Evolutionary conservation across 2,888 invertebrate genomes (phyloP), one percentile per base, ranked within the genome.

Genomic region (Diadromus collaris): DNA sequence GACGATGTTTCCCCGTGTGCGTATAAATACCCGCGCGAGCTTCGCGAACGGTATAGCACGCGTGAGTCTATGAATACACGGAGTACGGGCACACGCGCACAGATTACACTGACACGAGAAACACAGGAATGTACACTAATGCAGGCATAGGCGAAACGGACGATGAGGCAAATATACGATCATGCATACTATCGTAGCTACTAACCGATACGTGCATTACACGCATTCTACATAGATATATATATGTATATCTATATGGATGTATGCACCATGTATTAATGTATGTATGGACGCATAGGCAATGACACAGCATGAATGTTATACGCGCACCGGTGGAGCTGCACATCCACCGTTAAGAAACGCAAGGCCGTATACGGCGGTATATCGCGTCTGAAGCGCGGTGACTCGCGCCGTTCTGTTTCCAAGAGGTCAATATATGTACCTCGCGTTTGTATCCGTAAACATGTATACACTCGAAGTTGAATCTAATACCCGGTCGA

Each of bases 1-100:
- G 56, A 48, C 24, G 34, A 58, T 73, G 65, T 48, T 58, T 56
- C n/a, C 24, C 32, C 32, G 54, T 44, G 70, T 71, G 29, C 34
- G 60, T 67, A 75, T 75, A 71, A 65, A 54, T 63, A 65, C 64
- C 60, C 64, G 63, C 38, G 63, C 65, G 38, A 34, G 51, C 5
- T 21, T 7, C 38, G 38, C 38, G 13, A 61, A 46, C 63, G 44
- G n/a, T 64, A 44, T n/a, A 27, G 44, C 44, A 64, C n/a, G 73
- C 67, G 58, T 58, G 73, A 58, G 67, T 73, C 67, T 67, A 73
- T 60, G 73, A 67, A 73, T 67, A 60, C 70, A 60, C 58, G 65
- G 65, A 41, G 38, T 4, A 41, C 38, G 5, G 13, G n/a, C 60
- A 60, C 32, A 27, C 38, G 2, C 48, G 13, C 38, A 21, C 67